Percentiles rank a stretch among this genome's conserved stretches.
phyloP scores from a whole-genome alignment of 2,888 invertebrate genomes.

The Rhamnusium bicolor region DNA sequence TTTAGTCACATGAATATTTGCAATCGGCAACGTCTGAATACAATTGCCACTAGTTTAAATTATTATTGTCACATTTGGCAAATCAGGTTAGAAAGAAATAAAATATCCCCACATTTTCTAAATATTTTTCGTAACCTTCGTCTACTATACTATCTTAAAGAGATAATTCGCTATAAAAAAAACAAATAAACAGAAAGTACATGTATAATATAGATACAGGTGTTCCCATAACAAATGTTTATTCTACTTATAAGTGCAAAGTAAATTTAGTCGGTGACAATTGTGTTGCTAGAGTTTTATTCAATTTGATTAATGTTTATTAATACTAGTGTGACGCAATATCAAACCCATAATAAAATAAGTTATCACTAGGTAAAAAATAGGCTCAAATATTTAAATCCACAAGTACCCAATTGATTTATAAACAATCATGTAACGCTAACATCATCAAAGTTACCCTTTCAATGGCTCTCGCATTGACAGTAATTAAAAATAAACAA shows the following conservation, averaged over 20 bases:
- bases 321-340: not conserved
- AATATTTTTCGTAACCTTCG: not conserved
- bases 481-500: slow-evolving; percentile 12
- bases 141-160: no score
- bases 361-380: not conserved
- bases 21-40: no score
- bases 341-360: not conserved
- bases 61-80: no score
- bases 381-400: not conserved
- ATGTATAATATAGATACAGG: not conserved
- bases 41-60: no score
- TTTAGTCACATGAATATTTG: no score
- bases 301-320: not conserved
- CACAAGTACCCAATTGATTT: not conserved
- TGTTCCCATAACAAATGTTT: slow-evolving; percentile 7
- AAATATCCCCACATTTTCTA: not conserved
- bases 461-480: not conserved
- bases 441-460: not conserved
- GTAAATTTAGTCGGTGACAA: slow-evolving; percentile 5
- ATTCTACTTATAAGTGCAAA: slow-evolving; percentile 16
- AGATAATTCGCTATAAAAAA: not conserved
- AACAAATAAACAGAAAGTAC: slow-evolving; percentile 1
- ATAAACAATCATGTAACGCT: not conserved
- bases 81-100: not conserved
- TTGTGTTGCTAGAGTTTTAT: not conserved